Base-by-base conservation (phyloP, 2,888 invertebrate species). In the Rambutsinella grinnellia region DNA sequence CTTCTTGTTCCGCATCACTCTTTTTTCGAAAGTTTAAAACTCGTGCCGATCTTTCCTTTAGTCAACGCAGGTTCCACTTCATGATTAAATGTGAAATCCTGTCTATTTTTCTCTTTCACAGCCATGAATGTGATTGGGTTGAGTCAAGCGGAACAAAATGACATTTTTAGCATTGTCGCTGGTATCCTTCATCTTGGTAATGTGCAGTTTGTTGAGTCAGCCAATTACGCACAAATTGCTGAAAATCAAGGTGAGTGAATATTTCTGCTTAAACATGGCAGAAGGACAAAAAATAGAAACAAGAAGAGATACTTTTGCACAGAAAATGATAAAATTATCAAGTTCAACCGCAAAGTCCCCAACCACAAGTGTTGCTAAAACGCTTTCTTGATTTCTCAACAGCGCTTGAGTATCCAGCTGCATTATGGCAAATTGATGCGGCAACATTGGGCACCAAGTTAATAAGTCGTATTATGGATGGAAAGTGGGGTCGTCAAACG, bases 121-220 rank as follows among this genome's bases (percentile, higher is more conserved):
- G 91, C 91, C 2, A 89, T 92, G 88, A 87, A 87, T 65, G 90
- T 91, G 36, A 90, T 92, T 87, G 90, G 90, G 27, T 87, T 92
- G 63, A 85, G 86, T 23, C 88, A 89, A 51, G 86, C 86, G 2
- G 88, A 88, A 54, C 88, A 90, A 80, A 86, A 86, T 63, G 89
- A 90, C 79, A 89, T 91, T 26, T 86, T 91, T 49, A 86, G 87
- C 80, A 84, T 91, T 8, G 89, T 91, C 0, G 89, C 91, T 8
- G 90, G 90, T 24, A 88, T 91, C 80, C 87, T 92, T 47, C 91
- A 92, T 85, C 86, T 92, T 19, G 91, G 91, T 80, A 92, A 91
- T 85, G 88, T 92, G 78, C 84, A 87, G 26, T 92, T 92, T 85
- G 85, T 85, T 78, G 88, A 89, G 61, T 89, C 88, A 74, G 91